These are phyloP conservation scores for Mesorhabditis sp. DNA, from an alignment of 2,888 invertebrate genomes.

Conservation along the genomic window DNA sequence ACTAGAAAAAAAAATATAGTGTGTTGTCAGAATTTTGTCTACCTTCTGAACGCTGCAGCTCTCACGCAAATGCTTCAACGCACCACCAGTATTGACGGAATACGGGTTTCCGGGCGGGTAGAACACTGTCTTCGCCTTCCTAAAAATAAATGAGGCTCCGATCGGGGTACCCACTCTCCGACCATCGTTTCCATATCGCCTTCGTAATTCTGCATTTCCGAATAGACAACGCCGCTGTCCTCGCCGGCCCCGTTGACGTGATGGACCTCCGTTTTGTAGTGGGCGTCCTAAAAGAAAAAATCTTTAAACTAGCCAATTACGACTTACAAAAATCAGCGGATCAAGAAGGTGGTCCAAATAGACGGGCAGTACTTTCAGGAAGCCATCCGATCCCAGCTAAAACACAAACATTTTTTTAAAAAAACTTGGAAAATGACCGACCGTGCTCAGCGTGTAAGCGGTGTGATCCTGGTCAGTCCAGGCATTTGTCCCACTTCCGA, in stretches of 20 bases:
- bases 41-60: constrained; percentile 77
- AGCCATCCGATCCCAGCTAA: constrained; percentile 74
- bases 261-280: constrained; percentile 83
- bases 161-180: constrained; percentile 15
- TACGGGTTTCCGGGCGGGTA: constrained; percentile 81
- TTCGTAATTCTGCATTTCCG: constrained; percentile 73
- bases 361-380: constrained; percentile 80
- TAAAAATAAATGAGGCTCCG: neutral
- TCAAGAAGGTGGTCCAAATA: constrained; percentile 84
- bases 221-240: constrained; percentile 90
- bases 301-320: neutral
- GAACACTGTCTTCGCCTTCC: constrained; percentile 31
- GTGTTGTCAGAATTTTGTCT: neutral
- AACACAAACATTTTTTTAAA: neutral
- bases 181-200: constrained; percentile 55
- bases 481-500: constrained; percentile 84
- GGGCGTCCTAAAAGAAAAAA: constrained; percentile 68
- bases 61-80: constrained; percentile 77
- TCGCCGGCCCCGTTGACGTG: constrained; percentile 82
- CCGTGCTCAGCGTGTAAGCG: constrained; percentile 82
- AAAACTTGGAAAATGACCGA: constrained; percentile 9
- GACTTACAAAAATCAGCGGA: constrained; percentile 71
- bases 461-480: constrained; percentile 83
- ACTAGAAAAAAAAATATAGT: constrained; percentile 13
- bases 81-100: constrained; percentile 79